Evolutionary conservation across 2,113 vertebrate genomes (phyloP).

Genomic region (Microtus ochrogaster): DNA sequence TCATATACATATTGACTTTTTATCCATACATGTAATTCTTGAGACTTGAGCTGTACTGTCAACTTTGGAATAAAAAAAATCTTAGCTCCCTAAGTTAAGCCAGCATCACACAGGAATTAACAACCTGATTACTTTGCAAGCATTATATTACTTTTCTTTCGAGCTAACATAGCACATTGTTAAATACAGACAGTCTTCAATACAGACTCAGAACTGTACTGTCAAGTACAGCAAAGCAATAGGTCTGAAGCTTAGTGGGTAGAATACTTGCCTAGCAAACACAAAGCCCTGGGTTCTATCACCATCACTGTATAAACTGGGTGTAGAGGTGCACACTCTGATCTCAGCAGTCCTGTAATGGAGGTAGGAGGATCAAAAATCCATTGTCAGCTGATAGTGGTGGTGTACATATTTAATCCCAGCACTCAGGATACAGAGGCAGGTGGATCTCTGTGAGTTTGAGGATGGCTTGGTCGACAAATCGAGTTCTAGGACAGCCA

Average conservation of each 20-base stretch:
- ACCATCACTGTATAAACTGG: neutral
- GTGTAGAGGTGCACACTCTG: neutral
- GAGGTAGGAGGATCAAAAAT: neutral
- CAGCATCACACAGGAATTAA: neutral
- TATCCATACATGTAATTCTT: too few species aligned
- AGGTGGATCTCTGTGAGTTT: neutral
- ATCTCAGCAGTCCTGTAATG: neutral
- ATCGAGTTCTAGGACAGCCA: neutral
- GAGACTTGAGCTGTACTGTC: neutral
- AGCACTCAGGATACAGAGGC: neutral
- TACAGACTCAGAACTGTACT: neutral
- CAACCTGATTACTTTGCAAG: neutral
- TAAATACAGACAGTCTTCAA: neutral
- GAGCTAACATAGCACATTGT: neutral
- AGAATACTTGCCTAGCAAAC: neutral
- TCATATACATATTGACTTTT: neutral
- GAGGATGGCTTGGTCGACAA: neutral
- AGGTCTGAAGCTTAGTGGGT: too few species aligned
- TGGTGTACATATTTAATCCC: neutral
- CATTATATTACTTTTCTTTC: neutral
- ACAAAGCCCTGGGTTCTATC: neutral
- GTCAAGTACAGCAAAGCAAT: neutral
- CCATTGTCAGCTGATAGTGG: too few species aligned
- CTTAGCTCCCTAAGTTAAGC: neutral
- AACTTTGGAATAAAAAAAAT: neutral